Conservation (phyloP, 2,797 vertebrate species). For the Tympanoctomys barrerae region DNA sequence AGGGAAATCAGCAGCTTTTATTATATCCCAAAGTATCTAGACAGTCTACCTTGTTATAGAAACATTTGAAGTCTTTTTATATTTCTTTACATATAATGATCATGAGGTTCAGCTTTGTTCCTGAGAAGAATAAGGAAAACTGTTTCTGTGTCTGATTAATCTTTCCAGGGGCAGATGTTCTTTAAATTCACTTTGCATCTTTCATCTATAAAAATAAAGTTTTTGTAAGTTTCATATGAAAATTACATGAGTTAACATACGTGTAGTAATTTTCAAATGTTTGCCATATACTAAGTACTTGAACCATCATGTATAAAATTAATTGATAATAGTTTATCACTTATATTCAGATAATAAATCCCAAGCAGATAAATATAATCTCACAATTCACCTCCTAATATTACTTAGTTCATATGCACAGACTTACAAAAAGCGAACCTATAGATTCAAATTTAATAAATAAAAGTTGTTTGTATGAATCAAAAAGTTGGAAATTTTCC, state of each 20-base stretch:
- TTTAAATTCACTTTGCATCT: not conserved
- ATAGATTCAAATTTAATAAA: not conserved
- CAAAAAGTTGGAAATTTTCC: not conserved
- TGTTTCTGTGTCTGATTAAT: not conserved
- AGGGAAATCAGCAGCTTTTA: not conserved
- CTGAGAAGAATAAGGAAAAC: not conserved
- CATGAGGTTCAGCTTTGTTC: not conserved
- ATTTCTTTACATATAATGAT: not conserved
- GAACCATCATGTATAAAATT: not conserved
- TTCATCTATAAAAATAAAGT: not conserved
- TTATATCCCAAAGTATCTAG: not conserved
- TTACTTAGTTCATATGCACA: not conserved
- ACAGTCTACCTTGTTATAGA: not conserved
- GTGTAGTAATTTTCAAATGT: not conserved
- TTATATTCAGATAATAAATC: not conserved
- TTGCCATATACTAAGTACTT: not conserved
- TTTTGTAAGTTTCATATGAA: not conserved
- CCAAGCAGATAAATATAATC: not conserved
- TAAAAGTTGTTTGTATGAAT: not conserved
- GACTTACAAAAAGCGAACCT: not conserved
- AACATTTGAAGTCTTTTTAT: not conserved
- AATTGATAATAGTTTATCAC: not conserved
- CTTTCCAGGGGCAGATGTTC: not conserved
- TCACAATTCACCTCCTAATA: not conserved
- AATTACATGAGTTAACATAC: not conserved